Evolutionary conservation across 2,797 vertebrate species (phyloP).

Genomic region (Hypotaenidia philippensis): DNA sequence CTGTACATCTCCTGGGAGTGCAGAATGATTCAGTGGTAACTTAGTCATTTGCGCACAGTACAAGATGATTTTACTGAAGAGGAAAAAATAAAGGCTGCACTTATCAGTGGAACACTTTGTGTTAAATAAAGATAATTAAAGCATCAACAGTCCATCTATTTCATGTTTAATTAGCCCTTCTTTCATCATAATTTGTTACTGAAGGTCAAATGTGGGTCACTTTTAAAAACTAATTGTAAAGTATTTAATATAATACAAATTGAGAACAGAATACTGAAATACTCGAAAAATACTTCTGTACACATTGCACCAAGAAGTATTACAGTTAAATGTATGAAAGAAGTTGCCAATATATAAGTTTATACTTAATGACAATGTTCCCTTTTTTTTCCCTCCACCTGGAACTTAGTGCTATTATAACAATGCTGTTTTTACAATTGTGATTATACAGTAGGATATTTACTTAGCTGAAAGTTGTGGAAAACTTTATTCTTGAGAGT

Average conservation of each 20-base stretch:
- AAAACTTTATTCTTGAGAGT: neutral
- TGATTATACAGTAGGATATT: neutral
- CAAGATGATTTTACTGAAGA: constrained; percentile 37
- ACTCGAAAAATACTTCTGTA: neutral
- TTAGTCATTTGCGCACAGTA: constrained; percentile 15
- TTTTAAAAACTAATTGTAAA: constrained; percentile 14
- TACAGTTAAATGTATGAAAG: neutral
- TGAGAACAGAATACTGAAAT: neutral
- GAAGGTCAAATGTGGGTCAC: constrained; percentile 34
- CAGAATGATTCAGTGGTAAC: constrained; percentile 57
- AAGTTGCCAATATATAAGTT: neutral
- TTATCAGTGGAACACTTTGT: constrained; percentile 26
- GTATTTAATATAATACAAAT: constrained; percentile 12
- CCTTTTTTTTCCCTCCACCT: neutral
- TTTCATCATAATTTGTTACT: constrained; percentile 26
- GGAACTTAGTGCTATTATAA: neutral
- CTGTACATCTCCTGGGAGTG: constrained; percentile 51
- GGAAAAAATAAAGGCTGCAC: constrained; percentile 34
- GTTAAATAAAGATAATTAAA: constrained; percentile 64
- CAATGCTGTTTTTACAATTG: neutral
- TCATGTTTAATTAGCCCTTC: constrained; percentile 55
- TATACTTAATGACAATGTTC: neutral
- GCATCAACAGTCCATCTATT: constrained; percentile 9
- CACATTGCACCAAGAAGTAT: neutral
- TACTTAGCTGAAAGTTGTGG: neutral